Evolutionary conservation across 2,797 vertebrate species (phyloP).

Genomic region (Labeo calbasu): DNA sequence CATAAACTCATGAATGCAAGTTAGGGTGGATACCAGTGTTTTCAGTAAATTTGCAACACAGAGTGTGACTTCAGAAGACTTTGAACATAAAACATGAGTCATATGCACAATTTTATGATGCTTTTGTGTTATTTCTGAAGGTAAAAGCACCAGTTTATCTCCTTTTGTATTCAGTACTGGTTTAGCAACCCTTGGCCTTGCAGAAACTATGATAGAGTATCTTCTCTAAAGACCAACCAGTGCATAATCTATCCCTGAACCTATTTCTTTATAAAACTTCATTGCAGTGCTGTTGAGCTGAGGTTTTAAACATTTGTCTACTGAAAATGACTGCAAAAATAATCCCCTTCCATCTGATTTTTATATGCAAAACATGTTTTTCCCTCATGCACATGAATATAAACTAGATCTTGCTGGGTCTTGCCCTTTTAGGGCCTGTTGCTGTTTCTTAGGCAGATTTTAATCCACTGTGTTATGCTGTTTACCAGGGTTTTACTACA

Average conservation of each 20-base stretch:
- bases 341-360: constrained; percentile 12
- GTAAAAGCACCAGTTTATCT: not conserved
- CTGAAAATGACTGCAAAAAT: not conserved
- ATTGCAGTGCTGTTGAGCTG: not conserved
- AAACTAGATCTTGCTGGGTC: not conserved
- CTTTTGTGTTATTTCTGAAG: not conserved
- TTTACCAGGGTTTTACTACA: not conserved
- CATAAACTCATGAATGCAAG: not conserved
- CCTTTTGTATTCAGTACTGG: not conserved
- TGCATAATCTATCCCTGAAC: not conserved
- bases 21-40: not conserved
- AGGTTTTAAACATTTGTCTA: constrained; percentile 1
- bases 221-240: not conserved
- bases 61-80: not conserved
- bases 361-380: not conserved
- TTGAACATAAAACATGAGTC: not conserved
- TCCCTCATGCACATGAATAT: not conserved
- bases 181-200: not conserved
- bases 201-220: not conserved
- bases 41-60: not conserved
- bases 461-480: not conserved
- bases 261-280: not conserved
- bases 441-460: not conserved
- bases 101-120: not conserved
- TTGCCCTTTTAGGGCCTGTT: constrained; percentile 6